Conservation (phyloP, 1,140 invertebrate species). For the Drosophila persimilis region DNA sequence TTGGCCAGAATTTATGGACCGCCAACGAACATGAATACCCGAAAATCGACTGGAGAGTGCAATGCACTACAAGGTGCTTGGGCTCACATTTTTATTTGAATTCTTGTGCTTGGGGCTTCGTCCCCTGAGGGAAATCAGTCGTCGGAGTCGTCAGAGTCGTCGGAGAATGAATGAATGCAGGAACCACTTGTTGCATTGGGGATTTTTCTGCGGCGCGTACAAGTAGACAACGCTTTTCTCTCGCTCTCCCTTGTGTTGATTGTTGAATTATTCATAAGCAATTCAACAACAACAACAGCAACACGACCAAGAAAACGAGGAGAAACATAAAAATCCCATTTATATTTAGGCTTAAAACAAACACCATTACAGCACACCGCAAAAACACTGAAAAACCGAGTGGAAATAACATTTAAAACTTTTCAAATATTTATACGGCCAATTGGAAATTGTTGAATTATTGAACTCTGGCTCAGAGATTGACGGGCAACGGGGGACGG, state of each 20-base stretch:
- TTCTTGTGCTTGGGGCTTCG: not conserved
- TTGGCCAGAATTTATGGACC: constrained; percentile 22
- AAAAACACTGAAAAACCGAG: not conserved
- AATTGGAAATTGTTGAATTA: constrained; percentile 51
- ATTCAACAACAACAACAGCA: constrained; percentile 15
- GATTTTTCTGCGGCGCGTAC: constrained; percentile 12
- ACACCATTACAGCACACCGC: constrained; percentile 1
- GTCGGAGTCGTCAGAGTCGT: not conserved
- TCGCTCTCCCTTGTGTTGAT: not conserved
- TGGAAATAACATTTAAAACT: constrained; percentile 48
- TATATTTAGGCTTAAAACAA: constrained; percentile 48
- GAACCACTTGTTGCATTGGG: constrained; percentile 44
- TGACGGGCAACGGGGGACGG: no score
- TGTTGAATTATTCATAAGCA: constrained; percentile 49
- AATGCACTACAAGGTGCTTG: constrained; percentile 32
- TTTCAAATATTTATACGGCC: constrained; percentile 52
- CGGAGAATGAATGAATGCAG: not conserved
- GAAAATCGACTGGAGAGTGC: not conserved
- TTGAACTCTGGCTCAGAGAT: constrained; percentile 23
- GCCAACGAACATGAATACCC: constrained; percentile 3
- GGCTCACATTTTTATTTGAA: constrained; percentile 21
- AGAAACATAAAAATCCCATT: constrained; percentile 58
- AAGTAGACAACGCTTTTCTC: constrained; percentile 17
- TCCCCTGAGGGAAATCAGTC: not conserved
- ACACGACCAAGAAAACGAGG: constrained; percentile 6